A percentile compares a stretch with the other conserved stretches of the same genome.
These are phyloP conservation scores for Oreohelix idahoensis DNA, from an alignment of 1,140 invertebrate species.

Conservation along the genomic window DNA sequence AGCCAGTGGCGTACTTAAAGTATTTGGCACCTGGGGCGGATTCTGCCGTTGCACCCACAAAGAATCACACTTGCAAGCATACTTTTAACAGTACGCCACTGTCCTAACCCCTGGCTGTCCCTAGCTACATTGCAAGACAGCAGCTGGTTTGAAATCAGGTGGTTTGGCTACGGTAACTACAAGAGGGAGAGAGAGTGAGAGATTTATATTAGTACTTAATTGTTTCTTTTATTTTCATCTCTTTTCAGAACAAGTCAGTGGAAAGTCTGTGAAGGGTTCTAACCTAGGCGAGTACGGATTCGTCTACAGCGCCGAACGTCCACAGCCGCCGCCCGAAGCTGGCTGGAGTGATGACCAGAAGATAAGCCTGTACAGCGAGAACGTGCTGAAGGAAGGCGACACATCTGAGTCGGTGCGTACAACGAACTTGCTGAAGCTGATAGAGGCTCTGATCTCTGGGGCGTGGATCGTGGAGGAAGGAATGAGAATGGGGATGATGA, in stretches of 20 bases:
- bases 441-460: conserved; percentile 60
- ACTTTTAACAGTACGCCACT: no score
- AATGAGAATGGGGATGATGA: conserved; percentile 50
- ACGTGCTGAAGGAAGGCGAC: conserved; percentile 61
- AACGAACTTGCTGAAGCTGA: conserved; percentile 69
- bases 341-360: conserved; percentile 46
- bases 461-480: conserved; percentile 45
- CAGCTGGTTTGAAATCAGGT: no score
- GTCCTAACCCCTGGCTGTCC: no score
- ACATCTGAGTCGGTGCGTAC: conserved; percentile 64
- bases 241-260: neutral
- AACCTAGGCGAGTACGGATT: conserved; percentile 34
- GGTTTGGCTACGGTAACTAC: no score
- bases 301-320: conserved; percentile 33
- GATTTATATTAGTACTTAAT: no score
- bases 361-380: conserved; percentile 65
- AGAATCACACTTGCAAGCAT: no score
- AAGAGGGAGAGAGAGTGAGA: no score
- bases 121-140: no score
- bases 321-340: conserved; percentile 33
- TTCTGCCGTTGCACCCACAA: no score
- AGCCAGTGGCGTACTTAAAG: no score
- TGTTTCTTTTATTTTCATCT: neutral
- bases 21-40: no score
- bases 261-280: neutral